Percentiles rank a stretch among this genome's conserved stretches.
Evolutionary conservation across 2,113 vertebrate species (phyloP).

Genomic region (Varanus komodoensis): DNA sequence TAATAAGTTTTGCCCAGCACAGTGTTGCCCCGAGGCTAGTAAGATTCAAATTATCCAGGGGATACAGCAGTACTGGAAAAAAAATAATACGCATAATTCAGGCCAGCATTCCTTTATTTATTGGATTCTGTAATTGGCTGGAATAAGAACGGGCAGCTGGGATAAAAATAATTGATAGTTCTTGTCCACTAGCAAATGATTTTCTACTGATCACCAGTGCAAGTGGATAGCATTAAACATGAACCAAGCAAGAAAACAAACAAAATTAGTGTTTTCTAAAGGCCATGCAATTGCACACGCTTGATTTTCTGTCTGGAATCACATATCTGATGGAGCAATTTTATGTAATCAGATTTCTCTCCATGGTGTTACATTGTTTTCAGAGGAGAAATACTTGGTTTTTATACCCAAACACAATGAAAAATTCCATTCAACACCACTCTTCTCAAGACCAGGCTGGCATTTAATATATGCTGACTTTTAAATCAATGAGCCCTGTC

Average conservation of each 20-base stretch:
- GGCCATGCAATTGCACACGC: constrained; percentile 52
- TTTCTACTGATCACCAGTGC: constrained; percentile 58
- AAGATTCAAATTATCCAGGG: not conserved
- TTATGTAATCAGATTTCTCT: constrained; percentile 63
- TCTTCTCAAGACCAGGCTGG: not conserved
- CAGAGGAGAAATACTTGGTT: constrained; percentile 1
- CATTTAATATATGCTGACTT: not conserved
- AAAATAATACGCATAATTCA: constrained; percentile 46
- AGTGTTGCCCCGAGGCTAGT: not conserved
- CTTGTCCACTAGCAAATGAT: constrained; percentile 70
- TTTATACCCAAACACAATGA: constrained; percentile 10
- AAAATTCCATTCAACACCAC: not conserved
- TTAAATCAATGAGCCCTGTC: not conserved
- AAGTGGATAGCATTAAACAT: constrained; percentile 71
- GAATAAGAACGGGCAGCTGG: constrained; percentile 55
- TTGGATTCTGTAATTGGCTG: constrained; percentile 68
- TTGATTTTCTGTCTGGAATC: constrained; percentile 59
- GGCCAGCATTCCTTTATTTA: constrained; percentile 66
- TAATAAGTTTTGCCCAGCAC: constrained; percentile 29
- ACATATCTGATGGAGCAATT: constrained; percentile 62
- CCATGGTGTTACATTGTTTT: constrained; percentile 26
- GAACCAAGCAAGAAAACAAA: constrained; percentile 64
- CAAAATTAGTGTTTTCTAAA: constrained; percentile 57
- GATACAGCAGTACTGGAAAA: constrained; percentile 35
- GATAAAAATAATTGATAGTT: constrained; percentile 71